Evolutionary conservation across 2,797 vertebrate genomes (phyloP), one percentile per base, ranked within the genome.

Genomic region (Coilia nasus): DNA sequence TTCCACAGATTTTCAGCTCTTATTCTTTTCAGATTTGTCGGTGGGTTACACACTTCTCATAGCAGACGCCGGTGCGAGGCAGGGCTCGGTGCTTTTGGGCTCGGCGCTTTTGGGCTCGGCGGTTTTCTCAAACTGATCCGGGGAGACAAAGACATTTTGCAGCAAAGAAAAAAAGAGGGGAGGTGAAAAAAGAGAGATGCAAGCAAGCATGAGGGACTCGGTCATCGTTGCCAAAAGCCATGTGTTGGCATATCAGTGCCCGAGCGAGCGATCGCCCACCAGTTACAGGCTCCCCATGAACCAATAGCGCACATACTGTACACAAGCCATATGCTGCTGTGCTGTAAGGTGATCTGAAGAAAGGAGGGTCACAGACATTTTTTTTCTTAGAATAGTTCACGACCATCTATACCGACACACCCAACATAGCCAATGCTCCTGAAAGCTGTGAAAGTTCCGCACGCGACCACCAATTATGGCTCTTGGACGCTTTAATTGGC

Each of bases 1-100:
- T 67, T 82, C 44, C 46, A 82, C 67, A 85, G 57, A 81, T 85
- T 64, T 85, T 59, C 50, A 82, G 80, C 56, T 59, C n/a, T 81
- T 71, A 85, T 82, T 56, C 21, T 81, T 85, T 64, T 85, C 59
- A 81, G 59, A 62, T 59, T 56, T 81, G 82, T 9, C 31, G 71
- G 19, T 35, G 21, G 71, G 71, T 78, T 28, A 75, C 50, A 54
- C 67, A 75, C 67, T 75, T 75, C 71, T 78, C 35, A n/a, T 78
- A 47, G 44, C 31, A 10, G 35, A 0, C 21, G 57, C 17, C 15
- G 19, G 23, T 21, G 28, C 7, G 4, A 62, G 59, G 82, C 28
- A 64, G 41, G 1, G 56, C 59, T 62, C 6, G 23, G 19, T 23
- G 60, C 31, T 81, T 81, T 80, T 23, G n/a, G n/a, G n/a, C n/a